phyloP scores from a whole-genome alignment of 2,797 vertebrate species.

The Melanitta fusca region DNA sequence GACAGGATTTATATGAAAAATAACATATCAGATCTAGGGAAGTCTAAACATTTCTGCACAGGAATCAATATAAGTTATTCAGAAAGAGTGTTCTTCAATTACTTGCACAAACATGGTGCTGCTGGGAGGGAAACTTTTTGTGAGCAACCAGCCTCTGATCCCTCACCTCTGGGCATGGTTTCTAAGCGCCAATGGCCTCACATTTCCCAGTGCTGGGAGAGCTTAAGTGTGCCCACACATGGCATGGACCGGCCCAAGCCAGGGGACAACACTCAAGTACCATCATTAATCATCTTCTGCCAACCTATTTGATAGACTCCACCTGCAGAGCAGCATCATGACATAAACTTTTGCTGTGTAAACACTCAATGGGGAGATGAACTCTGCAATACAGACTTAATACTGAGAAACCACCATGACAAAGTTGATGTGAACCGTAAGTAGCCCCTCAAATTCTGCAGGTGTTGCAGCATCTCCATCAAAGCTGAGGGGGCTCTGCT shows the following conservation, averaged over 20 bases:
- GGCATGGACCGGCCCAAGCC: rapidly evolving
- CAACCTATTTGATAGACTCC: neutral
- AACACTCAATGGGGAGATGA: neutral
- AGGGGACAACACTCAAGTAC: neutral
- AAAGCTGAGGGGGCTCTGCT: rapidly evolving
- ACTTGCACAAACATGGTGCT: neutral
- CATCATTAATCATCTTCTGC: neutral
- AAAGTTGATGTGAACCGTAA: neutral
- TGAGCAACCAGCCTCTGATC: neutral
- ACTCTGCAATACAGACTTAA: neutral
- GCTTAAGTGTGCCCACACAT: rapidly evolving
- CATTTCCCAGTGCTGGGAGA: neutral
- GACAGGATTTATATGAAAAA: neutral
- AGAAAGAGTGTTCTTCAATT: neutral
- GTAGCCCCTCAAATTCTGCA: neutral
- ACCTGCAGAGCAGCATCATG: neutral
- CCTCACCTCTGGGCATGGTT: neutral
- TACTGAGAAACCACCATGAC: neutral
- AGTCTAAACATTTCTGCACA: neutral
- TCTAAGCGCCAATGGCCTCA: rapidly evolving
- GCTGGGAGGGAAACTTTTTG: neutral
- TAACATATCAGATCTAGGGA: rapidly evolving
- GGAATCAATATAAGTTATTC: neutral
- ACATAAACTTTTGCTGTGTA: neutral
- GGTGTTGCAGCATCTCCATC: neutral